phyloP scores from a whole-genome alignment of 2,797 vertebrate species.

The Lagocephalus sceleratus region DNA sequence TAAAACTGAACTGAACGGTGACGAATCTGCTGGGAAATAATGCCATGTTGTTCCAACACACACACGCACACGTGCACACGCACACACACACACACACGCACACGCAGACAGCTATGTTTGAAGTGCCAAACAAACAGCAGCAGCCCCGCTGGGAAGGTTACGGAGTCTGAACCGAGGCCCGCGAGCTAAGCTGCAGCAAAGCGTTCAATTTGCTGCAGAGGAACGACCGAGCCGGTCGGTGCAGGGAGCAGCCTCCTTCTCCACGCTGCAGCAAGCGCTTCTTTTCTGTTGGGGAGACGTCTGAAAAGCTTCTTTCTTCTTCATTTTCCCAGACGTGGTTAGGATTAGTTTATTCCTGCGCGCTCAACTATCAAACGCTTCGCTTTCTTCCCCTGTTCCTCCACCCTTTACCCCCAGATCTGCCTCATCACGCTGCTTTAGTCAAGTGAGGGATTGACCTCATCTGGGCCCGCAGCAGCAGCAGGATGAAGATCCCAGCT shows the following conservation, averaged over 20 bases:
- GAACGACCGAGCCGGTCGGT: slow-evolving; percentile 40
- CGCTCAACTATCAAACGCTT: slow-evolving; percentile 41
- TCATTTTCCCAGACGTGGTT: slow-evolving; percentile 23
- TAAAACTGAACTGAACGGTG: too few species aligned
- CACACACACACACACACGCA: not conserved
- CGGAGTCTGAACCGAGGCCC: slow-evolving; percentile 13
- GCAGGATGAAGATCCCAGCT: slow-evolving; percentile 31
- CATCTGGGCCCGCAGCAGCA: slow-evolving; percentile 27
- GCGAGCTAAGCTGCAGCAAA: slow-evolving; percentile 13
- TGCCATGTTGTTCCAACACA: too few species aligned
- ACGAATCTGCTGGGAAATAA: too few species aligned
- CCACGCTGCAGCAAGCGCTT: slow-evolving; percentile 46
- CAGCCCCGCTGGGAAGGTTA: slow-evolving; percentile 31
- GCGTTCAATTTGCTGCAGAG: slow-evolving; percentile 37
- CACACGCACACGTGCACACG: too few species aligned
- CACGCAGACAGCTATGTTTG: not conserved
- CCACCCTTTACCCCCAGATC: slow-evolving; percentile 54
- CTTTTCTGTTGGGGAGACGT: slow-evolving; percentile 26
- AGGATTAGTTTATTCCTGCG: slow-evolving; percentile 34
- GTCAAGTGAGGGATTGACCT: slow-evolving; percentile 46
- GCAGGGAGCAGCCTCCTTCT: slow-evolving; percentile 44
- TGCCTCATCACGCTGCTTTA: slow-evolving; percentile 53
- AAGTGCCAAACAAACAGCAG: slow-evolving; percentile 37
- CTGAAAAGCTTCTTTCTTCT: slow-evolving; percentile 34
- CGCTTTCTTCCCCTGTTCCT: slow-evolving; percentile 13